phyloP scores from a whole-genome alignment of 2,797 vertebrate species.

The Gymnopithys bicolor region DNA sequence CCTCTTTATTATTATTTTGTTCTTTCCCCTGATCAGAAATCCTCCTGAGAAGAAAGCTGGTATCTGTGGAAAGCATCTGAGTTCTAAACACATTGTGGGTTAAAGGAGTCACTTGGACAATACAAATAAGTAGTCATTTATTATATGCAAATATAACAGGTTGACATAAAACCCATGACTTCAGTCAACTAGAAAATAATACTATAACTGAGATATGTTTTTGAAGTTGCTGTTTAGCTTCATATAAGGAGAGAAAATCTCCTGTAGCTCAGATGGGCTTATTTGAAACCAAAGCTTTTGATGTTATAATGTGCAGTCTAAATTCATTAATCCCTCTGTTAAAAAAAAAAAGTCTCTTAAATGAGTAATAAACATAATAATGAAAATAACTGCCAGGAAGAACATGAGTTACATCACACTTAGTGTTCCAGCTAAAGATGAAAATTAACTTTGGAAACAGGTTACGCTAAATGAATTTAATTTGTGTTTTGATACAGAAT shows the following conservation, averaged over 20 bases:
- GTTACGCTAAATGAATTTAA: constrained; percentile 58
- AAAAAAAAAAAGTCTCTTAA: constrained; percentile 52
- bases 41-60: not conserved
- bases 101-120: constrained; percentile 32
- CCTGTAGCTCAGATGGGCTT: constrained; percentile 65
- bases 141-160: constrained; percentile 64
- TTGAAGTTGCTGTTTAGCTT: constrained; percentile 70
- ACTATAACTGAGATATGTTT: constrained; percentile 52
- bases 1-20: not conserved
- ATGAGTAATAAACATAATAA: constrained; percentile 76
- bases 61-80: constrained; percentile 50
- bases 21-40: constrained; percentile 33
- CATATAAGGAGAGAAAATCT: constrained; percentile 55
- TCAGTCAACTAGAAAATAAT: constrained; percentile 66
- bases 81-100: constrained; percentile 22
- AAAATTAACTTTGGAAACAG: constrained; percentile 70
- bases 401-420: constrained; percentile 65
- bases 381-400: constrained; percentile 68
- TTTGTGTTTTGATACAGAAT: constrained; percentile 76
- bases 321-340: constrained; percentile 67
- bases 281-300: constrained; percentile 69
- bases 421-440: constrained; percentile 54
- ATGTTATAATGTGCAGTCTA: constrained; percentile 73
- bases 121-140: constrained; percentile 54
- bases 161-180: constrained; percentile 51